Base-by-base conservation (phyloP, 2,113 vertebrate genomes). In the Perccottus glenii region DNA sequence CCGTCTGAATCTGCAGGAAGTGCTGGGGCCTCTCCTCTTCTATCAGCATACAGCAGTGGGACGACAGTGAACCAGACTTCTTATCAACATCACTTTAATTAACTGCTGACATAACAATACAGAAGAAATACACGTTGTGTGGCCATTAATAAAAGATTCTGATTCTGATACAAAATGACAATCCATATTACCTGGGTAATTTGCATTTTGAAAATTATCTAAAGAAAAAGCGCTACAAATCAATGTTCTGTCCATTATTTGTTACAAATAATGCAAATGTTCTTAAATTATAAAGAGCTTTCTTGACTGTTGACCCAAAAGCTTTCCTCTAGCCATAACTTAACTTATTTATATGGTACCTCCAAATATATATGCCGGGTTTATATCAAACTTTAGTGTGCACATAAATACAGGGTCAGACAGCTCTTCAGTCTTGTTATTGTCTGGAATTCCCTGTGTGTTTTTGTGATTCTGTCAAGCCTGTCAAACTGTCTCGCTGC, bases 1-100 rank as follows among this genome's bases (percentile, higher is more conserved):
- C 42, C 50, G 64, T 84, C 81, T 85, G 84, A 83, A 55, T 77
- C 45, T 75, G 69, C 67, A 87, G 84, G 81, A 88, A 86, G 79
- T 64, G 44, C 62, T 56, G 74, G 70, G 82, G 73, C 81, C 85
- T 66, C 70, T 69, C 38, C 48, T 72, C 68, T 75, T 73, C 53
- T 75, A 67, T 49, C 59, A 16, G 45, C 46, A 67, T 12, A 33
- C 33, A 72, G 35, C 49, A 70, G 64, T 52, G 32, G 60, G 16
- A 64, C 44, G 74, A 81, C 40, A 7, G 38, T 35, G 70, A 59
- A 52, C 79, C 73, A 65, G 64, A 79, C 59, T 77, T 81, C 64
- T 60, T 73, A 85, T 85, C 70, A 72, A 57, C 78, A 70, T 76
- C 52, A 64, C 70, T 79, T 50, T 50, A 58, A 81, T 72, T 68